Percentiles rank a stretch among this genome's conserved stretches.
These are phyloP conservation scores for Phrynosoma platyrhinos DNA, from an alignment of 2,113 vertebrate species.

Conservation along the genomic window DNA sequence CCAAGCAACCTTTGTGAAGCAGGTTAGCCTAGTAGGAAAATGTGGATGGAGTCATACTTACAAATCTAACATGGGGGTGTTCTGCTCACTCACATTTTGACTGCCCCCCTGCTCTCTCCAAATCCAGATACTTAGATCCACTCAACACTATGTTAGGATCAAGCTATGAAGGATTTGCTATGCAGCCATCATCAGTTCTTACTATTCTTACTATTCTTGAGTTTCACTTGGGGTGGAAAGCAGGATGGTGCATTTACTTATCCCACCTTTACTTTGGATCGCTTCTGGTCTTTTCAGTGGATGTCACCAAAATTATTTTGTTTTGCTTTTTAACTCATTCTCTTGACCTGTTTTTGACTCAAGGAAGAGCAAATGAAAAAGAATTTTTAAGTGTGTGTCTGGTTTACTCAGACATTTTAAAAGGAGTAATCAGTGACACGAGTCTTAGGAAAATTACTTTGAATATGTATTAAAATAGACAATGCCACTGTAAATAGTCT, in stretches of 20 bases:
- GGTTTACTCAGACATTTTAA: background rate
- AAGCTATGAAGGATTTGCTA: background rate
- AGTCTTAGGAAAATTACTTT: constrained; percentile 17
- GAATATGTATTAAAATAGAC: constrained; percentile 28
- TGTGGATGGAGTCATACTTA: background rate
- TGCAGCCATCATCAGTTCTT: background rate
- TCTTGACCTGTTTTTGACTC: background rate
- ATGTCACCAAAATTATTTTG: background rate
- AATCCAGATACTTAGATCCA: no score
- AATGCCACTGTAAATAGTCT: constrained; percentile 21
- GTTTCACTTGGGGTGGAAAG: background rate
- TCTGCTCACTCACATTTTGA: background rate
- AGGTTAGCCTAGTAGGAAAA: background rate
- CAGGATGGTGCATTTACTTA: background rate
- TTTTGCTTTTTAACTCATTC: background rate
- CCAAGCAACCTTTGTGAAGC: background rate
- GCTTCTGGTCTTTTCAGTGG: background rate
- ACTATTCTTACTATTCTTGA: background rate
- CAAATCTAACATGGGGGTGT: background rate
- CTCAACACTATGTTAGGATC: background rate
- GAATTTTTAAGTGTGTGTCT: background rate
- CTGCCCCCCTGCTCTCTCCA: no score
- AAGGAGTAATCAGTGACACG: constrained; percentile 17
- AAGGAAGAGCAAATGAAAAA: constrained; percentile 1
- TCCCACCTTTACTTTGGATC: background rate